Conservation (phyloP, 2,888 invertebrate species). For the Callimorpha dominula region DNA sequence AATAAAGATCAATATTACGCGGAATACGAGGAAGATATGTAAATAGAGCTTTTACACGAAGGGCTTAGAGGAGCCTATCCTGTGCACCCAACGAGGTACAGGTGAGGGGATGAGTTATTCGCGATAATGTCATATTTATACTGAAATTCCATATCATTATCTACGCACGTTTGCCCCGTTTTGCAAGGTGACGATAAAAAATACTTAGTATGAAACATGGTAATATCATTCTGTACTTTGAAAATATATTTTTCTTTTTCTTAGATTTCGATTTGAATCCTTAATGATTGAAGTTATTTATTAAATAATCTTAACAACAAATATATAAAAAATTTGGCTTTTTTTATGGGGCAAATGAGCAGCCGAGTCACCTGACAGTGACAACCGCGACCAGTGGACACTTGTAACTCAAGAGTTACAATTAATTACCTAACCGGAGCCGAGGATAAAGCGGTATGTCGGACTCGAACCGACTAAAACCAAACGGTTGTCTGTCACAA, state of each 20-base stretch:
- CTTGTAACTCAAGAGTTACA: too few species aligned
- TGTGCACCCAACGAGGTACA: conserved; percentile 8
- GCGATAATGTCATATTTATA: conserved; percentile 2
- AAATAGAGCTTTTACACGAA: background rate
- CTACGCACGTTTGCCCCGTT: background rate
- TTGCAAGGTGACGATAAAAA: conserved; percentile 1
- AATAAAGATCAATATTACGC: conserved; percentile 15
- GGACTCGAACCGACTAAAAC: too few species aligned
- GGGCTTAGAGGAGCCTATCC: conserved; percentile 2
- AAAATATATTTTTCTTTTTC: background rate
- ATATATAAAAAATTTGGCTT: too few species aligned
- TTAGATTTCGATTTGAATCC: background rate
- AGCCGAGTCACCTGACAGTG: too few species aligned
- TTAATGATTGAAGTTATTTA: background rate
- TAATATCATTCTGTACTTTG: background rate
- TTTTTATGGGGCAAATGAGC: too few species aligned
- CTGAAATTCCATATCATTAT: conserved; percentile 4
- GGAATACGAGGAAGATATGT: background rate
- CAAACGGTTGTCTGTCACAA: too few species aligned
- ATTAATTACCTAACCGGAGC: too few species aligned
- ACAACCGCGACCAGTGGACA: too few species aligned
- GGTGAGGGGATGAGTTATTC: background rate
- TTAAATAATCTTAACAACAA: background rate
- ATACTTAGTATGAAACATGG: background rate
- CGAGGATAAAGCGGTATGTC: too few species aligned